Conservation (phyloP, 2,113 vertebrate genomes). For the Xenopus borealis region DNA sequence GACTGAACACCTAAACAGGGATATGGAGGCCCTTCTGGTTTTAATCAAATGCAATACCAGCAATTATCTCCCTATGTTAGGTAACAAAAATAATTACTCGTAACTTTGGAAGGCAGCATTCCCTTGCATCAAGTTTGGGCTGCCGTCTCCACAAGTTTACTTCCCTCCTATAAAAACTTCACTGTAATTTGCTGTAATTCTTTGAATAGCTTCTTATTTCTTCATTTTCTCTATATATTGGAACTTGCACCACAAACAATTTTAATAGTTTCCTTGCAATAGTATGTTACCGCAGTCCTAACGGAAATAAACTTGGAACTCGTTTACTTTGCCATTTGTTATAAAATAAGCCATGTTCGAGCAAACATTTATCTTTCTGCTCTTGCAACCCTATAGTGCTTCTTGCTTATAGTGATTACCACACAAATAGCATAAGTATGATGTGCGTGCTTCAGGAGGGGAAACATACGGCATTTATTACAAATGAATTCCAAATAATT, state of each 20-base stretch:
- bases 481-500: constrained; percentile 73
- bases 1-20: too few species aligned
- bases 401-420: constrained; percentile 48
- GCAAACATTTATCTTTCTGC: constrained; percentile 59
- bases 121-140: too few species aligned
- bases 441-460: constrained; percentile 47
- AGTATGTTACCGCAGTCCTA: constrained; percentile 47
- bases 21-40: too few species aligned
- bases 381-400: constrained; percentile 58
- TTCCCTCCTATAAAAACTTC: too few species aligned
- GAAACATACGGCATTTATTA: constrained; percentile 75
- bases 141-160: too few species aligned
- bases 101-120: too few species aligned
- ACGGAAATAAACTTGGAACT: constrained; percentile 44
- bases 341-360: constrained; percentile 51
- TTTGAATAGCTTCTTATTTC: too few species aligned
- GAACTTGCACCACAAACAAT: not conserved
- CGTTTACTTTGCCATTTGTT: constrained; percentile 53
- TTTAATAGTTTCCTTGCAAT: constrained; percentile 40
- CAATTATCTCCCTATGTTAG: too few species aligned
- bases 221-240: too few species aligned
- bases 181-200: too few species aligned
- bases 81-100: too few species aligned
- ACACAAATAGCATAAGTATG: constrained; percentile 54
- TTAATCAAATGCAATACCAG: too few species aligned